Evolutionary conservation across 2,888 invertebrate species (phyloP), one percentile per base, ranked within the genome.

Genomic region (Platycnemis pennipes): DNA sequence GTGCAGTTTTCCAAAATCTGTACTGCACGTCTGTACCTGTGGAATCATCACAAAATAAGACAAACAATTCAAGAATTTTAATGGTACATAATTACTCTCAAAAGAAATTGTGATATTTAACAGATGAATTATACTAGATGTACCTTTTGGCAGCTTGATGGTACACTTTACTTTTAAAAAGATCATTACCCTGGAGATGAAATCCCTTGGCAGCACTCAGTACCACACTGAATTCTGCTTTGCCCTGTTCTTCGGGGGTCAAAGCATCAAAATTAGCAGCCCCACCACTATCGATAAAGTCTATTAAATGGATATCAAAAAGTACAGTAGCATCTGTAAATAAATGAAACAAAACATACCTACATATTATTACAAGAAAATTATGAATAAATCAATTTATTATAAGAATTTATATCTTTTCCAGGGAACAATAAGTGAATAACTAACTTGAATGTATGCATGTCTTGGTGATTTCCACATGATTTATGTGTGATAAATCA

Each of bases 301-400:
- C 97, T 0, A 98, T 95, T 1, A 99, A 95, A 96, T 98, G 98
- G 7, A 99, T 97, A 94, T 98, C 98, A 96, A 98, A 98, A 5
- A 98, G 96, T 94, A 98, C 97, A 95, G 98, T 97, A 0, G 98
- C 97, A 95, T 96, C 95, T 95, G 88, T 0, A 94, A 94, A 94
- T 86, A 91, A 77, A n/a, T n/a, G n/a, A n/a, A n/a, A n/a, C n/a
- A n/a, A n/a, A n/a, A n/a, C n/a, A n/a, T n/a, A n/a, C n/a, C n/a
- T n/a, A n/a, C n/a, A n/a, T n/a, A n/a, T n/a, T n/a, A n/a, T n/a
- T n/a, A n/a, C n/a, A n/a, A n/a, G n/a, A n/a, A n/a, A n/a, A n/a
- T n/a, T n/a, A n/a, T n/a, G n/a, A n/a, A n/a, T n/a, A n/a, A n/a
- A n/a, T n/a, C n/a, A n/a, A n/a, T n/a, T n/a, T n/a, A n/a, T n/a